phyloP scores from a whole-genome alignment of 2,113 vertebrate species.

The Hippocampus mohnikei region DNA sequence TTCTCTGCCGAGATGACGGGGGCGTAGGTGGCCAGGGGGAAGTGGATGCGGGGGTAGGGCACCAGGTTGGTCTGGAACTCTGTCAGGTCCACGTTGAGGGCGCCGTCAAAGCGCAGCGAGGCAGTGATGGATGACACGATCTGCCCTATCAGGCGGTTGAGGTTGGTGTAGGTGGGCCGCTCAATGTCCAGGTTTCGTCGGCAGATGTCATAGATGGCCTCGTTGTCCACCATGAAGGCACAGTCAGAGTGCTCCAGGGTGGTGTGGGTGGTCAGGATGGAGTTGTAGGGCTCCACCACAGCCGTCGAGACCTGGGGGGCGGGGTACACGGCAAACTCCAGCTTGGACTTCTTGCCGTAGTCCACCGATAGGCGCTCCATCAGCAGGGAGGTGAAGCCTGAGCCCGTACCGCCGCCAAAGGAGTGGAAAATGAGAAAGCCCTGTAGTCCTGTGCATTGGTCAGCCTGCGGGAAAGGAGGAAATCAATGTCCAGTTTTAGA shows the following conservation, averaged over 20 bases:
- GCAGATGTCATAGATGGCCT: slow-evolving; percentile 6
- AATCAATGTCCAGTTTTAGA: neutral
- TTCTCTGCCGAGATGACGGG: slow-evolving; percentile 5
- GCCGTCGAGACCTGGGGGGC: slow-evolving; percentile 3
- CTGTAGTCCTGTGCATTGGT: neutral
- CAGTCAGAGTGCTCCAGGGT: neutral
- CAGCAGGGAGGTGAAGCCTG: slow-evolving; percentile 1
- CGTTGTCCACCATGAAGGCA: slow-evolving; percentile 5
- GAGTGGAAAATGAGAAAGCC: slow-evolving; percentile 4
- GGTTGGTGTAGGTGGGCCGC: neutral
- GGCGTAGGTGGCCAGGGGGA: slow-evolving; percentile 3
- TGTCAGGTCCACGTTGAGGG: neutral
- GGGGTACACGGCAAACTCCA: slow-evolving; percentile 1
- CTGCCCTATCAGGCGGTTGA: slow-evolving; percentile 4
- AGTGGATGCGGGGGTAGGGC: slow-evolving; percentile 2
- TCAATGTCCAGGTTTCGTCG: neutral
- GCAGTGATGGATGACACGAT: slow-evolving; percentile 7
- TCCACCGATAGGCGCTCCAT: slow-evolving; percentile 4
- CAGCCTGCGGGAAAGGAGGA: neutral
- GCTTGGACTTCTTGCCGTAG: slow-evolving; percentile 7
- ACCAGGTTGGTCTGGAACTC: slow-evolving; percentile 9
- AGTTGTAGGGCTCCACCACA: slow-evolving; percentile 1
- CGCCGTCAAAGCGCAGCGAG: slow-evolving; percentile 4
- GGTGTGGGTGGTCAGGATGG: slow-evolving; percentile 8
- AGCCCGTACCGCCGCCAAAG: slow-evolving; percentile 2